phyloP scores from a whole-genome alignment of 1,140 invertebrate species.

The Trichonephila clavipes region DNA sequence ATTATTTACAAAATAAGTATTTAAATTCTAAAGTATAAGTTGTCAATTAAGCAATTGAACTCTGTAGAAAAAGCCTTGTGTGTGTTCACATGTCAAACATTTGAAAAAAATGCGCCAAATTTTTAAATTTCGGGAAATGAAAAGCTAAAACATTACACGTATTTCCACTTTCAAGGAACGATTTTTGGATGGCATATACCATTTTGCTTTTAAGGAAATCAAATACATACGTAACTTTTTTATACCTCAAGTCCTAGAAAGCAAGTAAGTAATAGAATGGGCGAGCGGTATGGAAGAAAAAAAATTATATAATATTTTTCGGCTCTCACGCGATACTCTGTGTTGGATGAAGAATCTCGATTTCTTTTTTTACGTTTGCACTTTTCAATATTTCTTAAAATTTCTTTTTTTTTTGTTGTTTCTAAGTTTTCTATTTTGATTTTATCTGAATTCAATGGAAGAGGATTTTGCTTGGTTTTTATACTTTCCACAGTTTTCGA shows the following conservation, averaged over 20 bases:
- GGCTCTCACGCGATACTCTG: conserved; percentile 46
- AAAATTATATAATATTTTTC: conserved; percentile 44
- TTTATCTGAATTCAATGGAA: conserved; percentile 74
- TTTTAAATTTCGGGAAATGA: too few relatives aligned
- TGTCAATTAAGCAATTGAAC: too few relatives aligned
- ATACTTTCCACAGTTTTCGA: conserved; percentile 9
- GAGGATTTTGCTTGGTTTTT: conserved; percentile 38
- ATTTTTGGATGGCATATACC: not conserved
- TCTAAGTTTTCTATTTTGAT: conserved; percentile 65
- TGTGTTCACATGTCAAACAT: too few relatives aligned
- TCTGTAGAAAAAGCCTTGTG: too few relatives aligned
- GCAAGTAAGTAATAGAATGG: conserved; percentile 69
- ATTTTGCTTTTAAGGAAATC: conserved; percentile 35
- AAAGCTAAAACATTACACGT: not conserved
- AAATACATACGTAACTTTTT: conserved; percentile 35
- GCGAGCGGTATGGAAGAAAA: not conserved
- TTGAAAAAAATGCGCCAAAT: too few relatives aligned
- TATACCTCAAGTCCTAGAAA: conserved; percentile 14
- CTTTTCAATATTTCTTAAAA: conserved; percentile 68
- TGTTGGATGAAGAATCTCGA: conserved; percentile 3
- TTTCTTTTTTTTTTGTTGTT: conserved; percentile 17
- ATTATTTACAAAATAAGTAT: too few relatives aligned
- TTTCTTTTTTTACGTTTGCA: conserved; percentile 26
- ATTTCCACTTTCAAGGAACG: not conserved
- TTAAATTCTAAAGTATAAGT: too few relatives aligned